Evolutionary conservation across 2,888 invertebrate species (phyloP).

Genomic region (Meiosimyza decipiens): DNA sequence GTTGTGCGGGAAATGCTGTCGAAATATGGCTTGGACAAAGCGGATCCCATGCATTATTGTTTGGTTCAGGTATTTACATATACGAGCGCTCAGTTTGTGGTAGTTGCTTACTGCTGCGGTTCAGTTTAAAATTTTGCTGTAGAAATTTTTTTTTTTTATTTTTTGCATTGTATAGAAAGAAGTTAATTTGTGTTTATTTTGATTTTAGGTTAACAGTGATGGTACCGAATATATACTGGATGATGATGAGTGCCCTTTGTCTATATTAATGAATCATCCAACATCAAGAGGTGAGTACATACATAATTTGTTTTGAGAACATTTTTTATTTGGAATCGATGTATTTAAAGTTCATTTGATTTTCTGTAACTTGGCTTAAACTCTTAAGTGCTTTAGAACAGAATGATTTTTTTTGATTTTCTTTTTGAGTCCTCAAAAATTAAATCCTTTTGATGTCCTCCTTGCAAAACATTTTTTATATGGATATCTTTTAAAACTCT

Average conservation of each 20-base stretch:
- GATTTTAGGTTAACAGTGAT: constrained; percentile 72
- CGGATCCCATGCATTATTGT: constrained; percentile 92
- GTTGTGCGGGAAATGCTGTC: constrained; percentile 96
- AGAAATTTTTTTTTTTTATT: constrained; percentile 1
- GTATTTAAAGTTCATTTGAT: too few species aligned
- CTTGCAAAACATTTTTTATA: too few species aligned
- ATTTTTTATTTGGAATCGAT: too few species aligned
- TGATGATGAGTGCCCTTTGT: constrained; percentile 97
- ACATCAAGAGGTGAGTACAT: constrained; percentile 83
- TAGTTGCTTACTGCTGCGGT: not conserved
- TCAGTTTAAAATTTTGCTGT: not conserved
- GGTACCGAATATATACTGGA: constrained; percentile 92
- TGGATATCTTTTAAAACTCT: too few species aligned
- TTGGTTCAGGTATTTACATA: constrained; percentile 80
- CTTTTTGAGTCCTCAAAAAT: too few species aligned
- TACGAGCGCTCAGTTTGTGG: not conserved
- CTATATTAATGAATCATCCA: constrained; percentile 91
- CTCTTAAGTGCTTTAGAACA: too few species aligned
- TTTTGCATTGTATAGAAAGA: constrained; percentile 13
- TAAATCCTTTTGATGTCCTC: too few species aligned
- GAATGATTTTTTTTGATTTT: too few species aligned
- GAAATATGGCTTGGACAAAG: constrained; percentile 93
- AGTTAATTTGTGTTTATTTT: constrained; percentile 18
- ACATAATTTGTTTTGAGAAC: not conserved
- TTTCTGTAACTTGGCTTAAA: too few species aligned